Conservation (phyloP, 23 tunicate genomes). For the Phallusia fumigata region DNA sequence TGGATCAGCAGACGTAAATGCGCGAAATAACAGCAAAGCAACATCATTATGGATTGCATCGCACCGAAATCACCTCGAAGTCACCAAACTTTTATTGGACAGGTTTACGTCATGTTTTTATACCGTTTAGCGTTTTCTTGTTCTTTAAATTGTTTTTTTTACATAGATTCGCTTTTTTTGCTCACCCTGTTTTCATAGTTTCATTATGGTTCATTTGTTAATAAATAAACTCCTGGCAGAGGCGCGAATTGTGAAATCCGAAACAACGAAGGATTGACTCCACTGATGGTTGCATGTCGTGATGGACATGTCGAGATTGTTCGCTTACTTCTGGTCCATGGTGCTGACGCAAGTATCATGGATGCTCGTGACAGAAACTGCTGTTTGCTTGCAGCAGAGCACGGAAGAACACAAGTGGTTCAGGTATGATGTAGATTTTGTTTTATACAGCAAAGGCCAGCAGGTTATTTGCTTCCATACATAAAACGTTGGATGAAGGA, state of each 20-base stretch:
- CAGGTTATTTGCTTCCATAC: too few relatives aligned
- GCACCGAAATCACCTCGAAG: neutral
- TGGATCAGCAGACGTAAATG: neutral
- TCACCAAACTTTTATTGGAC: neutral
- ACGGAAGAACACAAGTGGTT: neutral
- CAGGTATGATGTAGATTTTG: neutral
- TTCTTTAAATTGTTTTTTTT: too few relatives aligned
- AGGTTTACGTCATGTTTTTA: neutral
- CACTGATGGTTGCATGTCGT: constrained; percentile 35
- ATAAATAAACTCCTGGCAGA: neutral
- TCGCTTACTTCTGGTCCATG: neutral
- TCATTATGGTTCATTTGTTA: too few relatives aligned
- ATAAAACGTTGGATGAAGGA: too few relatives aligned
- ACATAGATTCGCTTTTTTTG: too few relatives aligned
- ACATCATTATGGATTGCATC: constrained; percentile 19
- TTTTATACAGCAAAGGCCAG: too few relatives aligned
- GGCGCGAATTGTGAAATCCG: neutral
- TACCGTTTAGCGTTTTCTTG: too few relatives aligned
- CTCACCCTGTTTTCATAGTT: too few relatives aligned
- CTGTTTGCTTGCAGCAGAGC: constrained; percentile 5
- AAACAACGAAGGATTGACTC: constrained; percentile 13
- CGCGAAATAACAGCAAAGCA: constrained; percentile 7
- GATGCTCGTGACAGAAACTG: constrained; percentile 6
- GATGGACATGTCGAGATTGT: constrained; percentile 15
- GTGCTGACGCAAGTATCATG: neutral